Base-by-base conservation (phyloP, 2,888 invertebrate genomes). In the Lymantria dispar region DNA sequence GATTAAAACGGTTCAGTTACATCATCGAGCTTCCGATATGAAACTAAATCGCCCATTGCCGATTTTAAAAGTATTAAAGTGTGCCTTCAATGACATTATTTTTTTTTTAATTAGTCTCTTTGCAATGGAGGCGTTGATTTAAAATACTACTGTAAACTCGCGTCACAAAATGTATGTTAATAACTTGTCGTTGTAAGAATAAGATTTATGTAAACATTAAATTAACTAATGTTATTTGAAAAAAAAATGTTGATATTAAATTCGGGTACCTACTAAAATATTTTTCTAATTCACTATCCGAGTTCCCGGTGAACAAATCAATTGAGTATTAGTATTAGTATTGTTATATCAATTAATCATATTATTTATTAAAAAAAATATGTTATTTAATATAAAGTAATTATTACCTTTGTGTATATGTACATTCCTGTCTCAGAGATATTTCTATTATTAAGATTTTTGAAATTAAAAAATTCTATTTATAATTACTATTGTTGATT, bases 341-440 rank as follows among this genome's bases (percentile, higher is more conserved):
- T 22, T 22, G 22, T 22, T 22, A 22, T 22, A 22, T 22, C 3
- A 22, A 22, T 22, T 22, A 22, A 22, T 22, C 22, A 22, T 22
- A 22, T 22, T 22, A 22, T 22, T 22, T 22, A 22, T 22, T 22
- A 22, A 22, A 22, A 22, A 22, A 22, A 22, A 3, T 22, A 22
- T 22, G n/a, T 22, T 22, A 22, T 22, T 22, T 22, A 22, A 3
- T 22, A 22, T 3, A 22, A n/a, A n/a, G n/a, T n/a, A n/a, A 67
- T 67, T 64, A 68, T 68, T 62, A 56, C 63, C 54, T 59, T 57
- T 66, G 45, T 65, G 60, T 62, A 49, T 62, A 73, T 74, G 50
- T 62, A 73, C 75, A 76, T 76, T 75, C 73, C 74, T 66, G 61
- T 60, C 72, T 71, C 64, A 64, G 55, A 72, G 52, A 64, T 67